Conservation (phyloP, 2,113 vertebrate genomes). For the Bos javanicus region DNA sequence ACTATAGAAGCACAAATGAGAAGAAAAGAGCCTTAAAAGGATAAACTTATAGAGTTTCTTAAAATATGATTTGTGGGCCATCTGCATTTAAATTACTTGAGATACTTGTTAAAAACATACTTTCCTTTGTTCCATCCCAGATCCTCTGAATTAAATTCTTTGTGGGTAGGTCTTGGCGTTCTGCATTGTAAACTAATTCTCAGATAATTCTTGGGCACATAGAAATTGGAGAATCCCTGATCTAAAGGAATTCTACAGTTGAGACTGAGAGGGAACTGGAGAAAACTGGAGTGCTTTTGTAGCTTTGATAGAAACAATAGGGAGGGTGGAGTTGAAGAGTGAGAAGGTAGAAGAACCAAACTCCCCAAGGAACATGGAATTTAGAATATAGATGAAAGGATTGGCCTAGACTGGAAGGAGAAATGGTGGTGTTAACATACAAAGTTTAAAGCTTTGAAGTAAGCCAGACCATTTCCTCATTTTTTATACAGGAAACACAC, state of each 20-base stretch:
- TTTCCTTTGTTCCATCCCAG: neutral
- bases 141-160: neutral
- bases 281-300: neutral
- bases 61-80: neutral
- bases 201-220: neutral
- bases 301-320: neutral
- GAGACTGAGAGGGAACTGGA: neutral
- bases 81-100: neutral
- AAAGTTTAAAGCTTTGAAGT: neutral
- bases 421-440: neutral
- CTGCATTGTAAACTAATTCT: neutral
- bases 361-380: neutral
- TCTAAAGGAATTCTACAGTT: neutral
- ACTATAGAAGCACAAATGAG: neutral
- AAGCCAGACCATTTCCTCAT: conserved; percentile 11
- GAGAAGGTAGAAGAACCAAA: neutral
- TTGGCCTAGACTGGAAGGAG: neutral
- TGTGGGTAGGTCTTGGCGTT: neutral
- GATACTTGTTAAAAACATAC: neutral
- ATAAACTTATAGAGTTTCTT: neutral
- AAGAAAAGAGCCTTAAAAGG: neutral
- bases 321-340: neutral
- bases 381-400: neutral
- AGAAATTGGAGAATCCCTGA: neutral
- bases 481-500: neutral